phyloP scores from a whole-genome alignment of 2,888 invertebrate genomes.

The Hemithea aestivaria region DNA sequence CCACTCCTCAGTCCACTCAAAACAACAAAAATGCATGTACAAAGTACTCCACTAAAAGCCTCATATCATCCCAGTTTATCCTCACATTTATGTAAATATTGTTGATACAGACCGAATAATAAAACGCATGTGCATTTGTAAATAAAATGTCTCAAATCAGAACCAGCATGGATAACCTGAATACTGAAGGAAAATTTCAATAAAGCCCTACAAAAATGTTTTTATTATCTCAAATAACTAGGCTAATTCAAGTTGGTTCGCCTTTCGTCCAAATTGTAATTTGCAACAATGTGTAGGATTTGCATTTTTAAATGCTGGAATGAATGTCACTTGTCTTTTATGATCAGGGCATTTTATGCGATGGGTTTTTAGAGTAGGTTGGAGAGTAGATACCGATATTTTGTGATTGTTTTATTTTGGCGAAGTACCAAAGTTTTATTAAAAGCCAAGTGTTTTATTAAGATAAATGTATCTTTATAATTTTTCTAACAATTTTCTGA shows the following conservation, averaged over 20 bases:
- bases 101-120: conserved; percentile 6
- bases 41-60: background rate
- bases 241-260: background rate
- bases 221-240: too few species aligned
- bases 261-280: background rate
- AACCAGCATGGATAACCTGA: background rate
- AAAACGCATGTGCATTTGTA: conserved; percentile 1
- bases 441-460: too few species aligned
- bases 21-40: background rate
- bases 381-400: conserved; percentile 3
- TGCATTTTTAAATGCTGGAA: conserved; percentile 12
- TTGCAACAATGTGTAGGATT: conserved; percentile 17
- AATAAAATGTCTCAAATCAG: background rate
- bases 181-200: too few species aligned
- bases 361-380: conserved; percentile 4
- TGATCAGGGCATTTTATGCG: conserved; percentile 2
- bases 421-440: too few species aligned
- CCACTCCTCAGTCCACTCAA: background rate
- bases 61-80: background rate
- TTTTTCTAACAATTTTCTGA: too few species aligned
- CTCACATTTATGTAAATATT: conserved; percentile 8
- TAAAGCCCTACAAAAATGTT: too few species aligned
- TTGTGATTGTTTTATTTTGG: background rate
- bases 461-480: too few species aligned
- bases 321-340: conserved; percentile 14